Evolutionary conservation across 1,140 invertebrate species (phyloP), one percentile per base, ranked within the genome.

Genomic region (Tetramorium simillimum): DNA sequence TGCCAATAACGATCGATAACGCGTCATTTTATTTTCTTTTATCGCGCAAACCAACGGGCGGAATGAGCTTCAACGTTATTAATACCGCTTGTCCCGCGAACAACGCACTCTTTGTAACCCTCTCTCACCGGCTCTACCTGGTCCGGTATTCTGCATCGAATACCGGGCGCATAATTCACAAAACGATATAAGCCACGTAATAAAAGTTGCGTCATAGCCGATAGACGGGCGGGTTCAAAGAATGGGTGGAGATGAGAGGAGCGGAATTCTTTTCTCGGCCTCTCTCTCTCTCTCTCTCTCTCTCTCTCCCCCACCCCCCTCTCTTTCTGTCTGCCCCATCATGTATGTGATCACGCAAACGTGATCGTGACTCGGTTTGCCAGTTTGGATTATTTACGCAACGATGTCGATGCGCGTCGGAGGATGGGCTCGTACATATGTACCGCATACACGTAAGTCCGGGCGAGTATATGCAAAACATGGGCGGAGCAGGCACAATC

Each of bases 401-500:
- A 86, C 82, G 65, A 75, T 85, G 84, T 91, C 88, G 88, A 85
- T 90, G 72, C 46, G 28, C 53, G 76, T 69, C 28, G 67, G 73
- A 82, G 70, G 85, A 72, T 58, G 70, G 88, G 86, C 65, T 58
- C 56, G 75, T 78, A 89, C 84, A 81, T 73, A 72, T 81, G 70
- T 85, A 80, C 76, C 56, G 80, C 85, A 89, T 91, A 84, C 86
- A 92, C 91, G 91, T 88, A 84, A 86, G 60, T 73, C 51, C 65
- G 53, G 56, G 69, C 72, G 81, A 87, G 76, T 87, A 69, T 92
- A 93, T 93, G 92, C 92, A 92, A 94, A 93, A 89, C 90, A 93
- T 92, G 92, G 92, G 92, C 89, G 92, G 92, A 89, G 88, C 91
- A 51, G 92, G 84, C 88, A 88, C 91, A 93, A 93, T 94, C 92